phyloP scores from a whole-genome alignment of 2,888 invertebrate genomes.

The Tinea pellionella region DNA sequence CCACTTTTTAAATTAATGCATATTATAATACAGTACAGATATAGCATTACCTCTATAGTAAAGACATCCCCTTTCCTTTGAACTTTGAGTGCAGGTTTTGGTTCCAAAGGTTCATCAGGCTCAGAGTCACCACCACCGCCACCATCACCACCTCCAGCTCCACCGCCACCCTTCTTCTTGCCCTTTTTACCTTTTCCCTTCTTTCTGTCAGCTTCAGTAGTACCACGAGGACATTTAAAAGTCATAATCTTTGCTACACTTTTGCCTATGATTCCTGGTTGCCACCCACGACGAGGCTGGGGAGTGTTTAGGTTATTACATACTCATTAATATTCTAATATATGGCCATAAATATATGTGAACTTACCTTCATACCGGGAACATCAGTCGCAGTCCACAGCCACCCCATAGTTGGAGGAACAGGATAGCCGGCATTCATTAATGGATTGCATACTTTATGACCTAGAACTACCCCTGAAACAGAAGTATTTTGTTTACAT shows the following conservation, averaged over 20 bases:
- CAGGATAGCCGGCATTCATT: conserved; percentile 51
- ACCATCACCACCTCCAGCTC: conserved; percentile 21
- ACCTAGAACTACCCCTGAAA: conserved; percentile 55
- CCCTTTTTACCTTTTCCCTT: conserved; percentile 52
- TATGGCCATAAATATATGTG: no score
- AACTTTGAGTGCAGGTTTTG: conserved; percentile 73
- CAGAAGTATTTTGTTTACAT: background rate
- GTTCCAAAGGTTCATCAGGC: conserved; percentile 58
- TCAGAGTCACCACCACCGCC: conserved; percentile 50
- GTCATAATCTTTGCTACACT: conserved; percentile 57
- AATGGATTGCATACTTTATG: conserved; percentile 65
- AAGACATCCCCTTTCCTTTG: conserved; percentile 75
- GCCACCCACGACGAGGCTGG: conserved; percentile 64
- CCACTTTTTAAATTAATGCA: no score
- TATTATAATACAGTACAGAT: no score
- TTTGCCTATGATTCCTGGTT: conserved; percentile 67
- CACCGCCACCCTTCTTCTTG: conserved; percentile 27
- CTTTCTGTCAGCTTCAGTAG: conserved; percentile 31
- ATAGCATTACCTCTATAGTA: conserved; percentile 69
- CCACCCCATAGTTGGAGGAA: conserved; percentile 77
- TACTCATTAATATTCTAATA: background rate
- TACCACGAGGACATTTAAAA: conserved; percentile 47
- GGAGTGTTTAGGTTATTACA: background rate
- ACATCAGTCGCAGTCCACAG: conserved; percentile 65
- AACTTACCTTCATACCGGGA: conserved; percentile 45